Evolutionary conservation across 64 coral and sea anemone species (phyloP).

Genomic region (Pocillopora verrucosa): DNA sequence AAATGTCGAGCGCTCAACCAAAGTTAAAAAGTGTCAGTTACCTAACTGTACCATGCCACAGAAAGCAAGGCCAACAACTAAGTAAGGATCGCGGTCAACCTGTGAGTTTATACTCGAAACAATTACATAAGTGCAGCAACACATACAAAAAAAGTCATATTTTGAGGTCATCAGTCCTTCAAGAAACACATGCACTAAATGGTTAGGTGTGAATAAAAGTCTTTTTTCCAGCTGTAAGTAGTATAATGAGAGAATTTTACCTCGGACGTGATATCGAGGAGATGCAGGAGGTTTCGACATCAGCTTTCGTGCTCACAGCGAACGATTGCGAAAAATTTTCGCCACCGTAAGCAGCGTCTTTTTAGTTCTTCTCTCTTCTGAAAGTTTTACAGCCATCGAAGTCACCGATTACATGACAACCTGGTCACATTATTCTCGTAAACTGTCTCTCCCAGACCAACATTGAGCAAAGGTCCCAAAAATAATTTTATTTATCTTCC

Average conservation of each 20-base stretch:
- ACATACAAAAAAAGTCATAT: too few species aligned
- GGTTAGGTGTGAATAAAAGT: neutral
- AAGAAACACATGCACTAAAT: neutral
- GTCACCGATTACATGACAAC: neutral
- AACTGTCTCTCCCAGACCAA: neutral
- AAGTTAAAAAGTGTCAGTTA: too few species aligned
- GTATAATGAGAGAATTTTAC: neutral
- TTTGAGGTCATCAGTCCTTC: too few species aligned
- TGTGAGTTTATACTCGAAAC: too few species aligned
- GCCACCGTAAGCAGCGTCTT: neutral
- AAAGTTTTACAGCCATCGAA: neutral
- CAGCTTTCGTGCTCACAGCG: conserved; percentile 5
- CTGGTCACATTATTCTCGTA: neutral
- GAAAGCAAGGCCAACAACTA: too few species aligned
- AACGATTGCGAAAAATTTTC: neutral
- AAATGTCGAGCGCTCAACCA: too few species aligned
- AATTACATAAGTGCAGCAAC: too few species aligned
- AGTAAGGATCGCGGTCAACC: too few species aligned
- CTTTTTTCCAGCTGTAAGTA: neutral
- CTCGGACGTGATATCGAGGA: neutral
- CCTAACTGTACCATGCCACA: too few species aligned
- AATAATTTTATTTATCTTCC: conserved; percentile 1
- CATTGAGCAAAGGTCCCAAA: neutral
- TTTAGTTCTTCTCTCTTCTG: neutral
- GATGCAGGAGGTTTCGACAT: conserved; percentile 15